phyloP scores from a whole-genome alignment of 2,888 invertebrate genomes.

The Allygus modestus region DNA sequence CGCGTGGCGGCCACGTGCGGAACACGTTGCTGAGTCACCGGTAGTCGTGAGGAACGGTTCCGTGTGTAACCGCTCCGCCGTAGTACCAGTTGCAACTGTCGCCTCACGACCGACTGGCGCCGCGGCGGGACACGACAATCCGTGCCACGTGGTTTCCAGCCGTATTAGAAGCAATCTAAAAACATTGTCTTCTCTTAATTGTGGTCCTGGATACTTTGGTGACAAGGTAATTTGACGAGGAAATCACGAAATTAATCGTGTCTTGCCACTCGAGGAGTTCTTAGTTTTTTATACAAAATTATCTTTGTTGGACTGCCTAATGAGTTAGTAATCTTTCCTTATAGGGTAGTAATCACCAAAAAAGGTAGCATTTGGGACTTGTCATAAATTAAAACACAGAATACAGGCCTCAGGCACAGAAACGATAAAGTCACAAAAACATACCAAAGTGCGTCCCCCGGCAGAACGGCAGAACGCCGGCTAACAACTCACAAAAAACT shows the following conservation, averaged over 20 bases:
- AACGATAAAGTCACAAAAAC: too few relatives aligned
- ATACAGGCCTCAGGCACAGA: too few relatives aligned
- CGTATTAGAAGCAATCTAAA: background rate
- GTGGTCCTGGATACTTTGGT: background rate
- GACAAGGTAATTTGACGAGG: slow-evolving; percentile 1
- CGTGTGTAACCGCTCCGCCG: slow-evolving; percentile 12
- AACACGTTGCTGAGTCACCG: background rate
- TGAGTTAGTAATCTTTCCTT: too few relatives aligned
- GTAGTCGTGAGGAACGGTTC: background rate
- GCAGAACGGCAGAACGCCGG: too few relatives aligned
- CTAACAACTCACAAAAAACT: too few relatives aligned
- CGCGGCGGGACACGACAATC: slow-evolving; percentile 1
- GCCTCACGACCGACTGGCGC: background rate
- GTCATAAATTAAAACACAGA: too few relatives aligned
- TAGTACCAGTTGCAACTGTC: slow-evolving; percentile 24
- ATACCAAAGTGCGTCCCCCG: too few relatives aligned
- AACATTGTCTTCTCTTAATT: slow-evolving; percentile 5
- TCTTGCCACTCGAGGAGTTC: too few relatives aligned
- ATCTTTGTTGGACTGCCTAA: too few relatives aligned
- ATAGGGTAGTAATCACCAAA: too few relatives aligned
- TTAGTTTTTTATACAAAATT: too few relatives aligned
- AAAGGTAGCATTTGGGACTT: too few relatives aligned
- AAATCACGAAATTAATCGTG: background rate
- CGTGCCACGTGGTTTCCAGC: background rate
- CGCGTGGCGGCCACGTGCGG: background rate